phyloP scores from a whole-genome alignment of 2,113 vertebrate species.

The Elachura formosa region DNA sequence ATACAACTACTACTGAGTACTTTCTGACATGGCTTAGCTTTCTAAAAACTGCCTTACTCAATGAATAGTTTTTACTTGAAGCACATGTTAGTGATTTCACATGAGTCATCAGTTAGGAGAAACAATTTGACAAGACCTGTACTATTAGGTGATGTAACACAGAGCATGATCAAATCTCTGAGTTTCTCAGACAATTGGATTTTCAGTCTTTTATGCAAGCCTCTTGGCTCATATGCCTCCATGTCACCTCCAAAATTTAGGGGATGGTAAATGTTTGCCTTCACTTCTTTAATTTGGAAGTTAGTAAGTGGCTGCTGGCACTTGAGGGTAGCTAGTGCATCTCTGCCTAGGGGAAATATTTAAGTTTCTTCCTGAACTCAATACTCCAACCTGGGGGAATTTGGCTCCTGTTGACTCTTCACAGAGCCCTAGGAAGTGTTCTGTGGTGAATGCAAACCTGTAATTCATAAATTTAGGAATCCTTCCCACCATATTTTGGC shows the following conservation, averaged over 20 bases:
- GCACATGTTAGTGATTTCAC: background rate
- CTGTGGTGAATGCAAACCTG: background rate
- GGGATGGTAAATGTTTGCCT: background rate
- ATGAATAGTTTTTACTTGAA: background rate
- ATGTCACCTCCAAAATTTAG: background rate
- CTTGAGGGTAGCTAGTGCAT: background rate
- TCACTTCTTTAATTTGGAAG: background rate
- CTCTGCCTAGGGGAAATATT: background rate
- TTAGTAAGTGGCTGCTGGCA: background rate
- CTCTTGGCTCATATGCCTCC: background rate
- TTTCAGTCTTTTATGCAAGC: background rate
- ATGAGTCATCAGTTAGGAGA: background rate
- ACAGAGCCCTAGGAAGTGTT: background rate
- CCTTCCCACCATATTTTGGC: background rate
- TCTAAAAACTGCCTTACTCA: background rate
- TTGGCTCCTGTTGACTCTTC: background rate
- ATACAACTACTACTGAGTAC: background rate
- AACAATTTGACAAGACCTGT: background rate
- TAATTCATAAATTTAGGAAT: background rate
- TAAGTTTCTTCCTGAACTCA: background rate
- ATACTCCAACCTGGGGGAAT: fast-evolving
- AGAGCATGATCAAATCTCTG: background rate
- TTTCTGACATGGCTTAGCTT: background rate
- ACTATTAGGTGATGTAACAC: background rate
- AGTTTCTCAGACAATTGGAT: background rate